Percentiles rank a stretch among this genome's conserved stretches.
Evolutionary conservation across 2,888 invertebrate species (phyloP).

Genomic region (Cheilosia vernalis): DNA sequence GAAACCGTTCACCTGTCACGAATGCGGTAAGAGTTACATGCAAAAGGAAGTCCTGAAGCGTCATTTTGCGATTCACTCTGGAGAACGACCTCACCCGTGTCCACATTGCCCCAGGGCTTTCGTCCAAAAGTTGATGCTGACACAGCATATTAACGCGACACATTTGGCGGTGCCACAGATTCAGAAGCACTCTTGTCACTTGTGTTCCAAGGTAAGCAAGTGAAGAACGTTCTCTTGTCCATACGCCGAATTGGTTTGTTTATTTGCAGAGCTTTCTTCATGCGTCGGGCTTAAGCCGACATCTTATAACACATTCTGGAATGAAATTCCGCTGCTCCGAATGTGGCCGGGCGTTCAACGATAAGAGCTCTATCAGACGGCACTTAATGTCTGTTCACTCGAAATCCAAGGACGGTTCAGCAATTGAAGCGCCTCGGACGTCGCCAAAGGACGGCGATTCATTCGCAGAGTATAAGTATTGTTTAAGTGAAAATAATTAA

Average conservation of each 20-base stretch:
- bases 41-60: conserved; percentile 89
- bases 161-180: conserved; percentile 86
- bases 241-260: background rate
- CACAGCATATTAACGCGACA: conserved; percentile 85
- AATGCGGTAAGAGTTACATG: conserved; percentile 87
- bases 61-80: conserved; percentile 86
- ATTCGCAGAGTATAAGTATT: conserved; percentile 6
- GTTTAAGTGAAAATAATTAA: conserved; percentile 3
- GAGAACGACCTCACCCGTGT: conserved; percentile 88
- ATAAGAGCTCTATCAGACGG: conserved; percentile 88
- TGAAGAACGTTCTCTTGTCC: background rate
- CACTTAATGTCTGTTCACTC: conserved; percentile 84
- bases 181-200: conserved; percentile 87
- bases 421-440: background rate
- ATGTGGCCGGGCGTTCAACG: conserved; percentile 88
- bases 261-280: conserved; percentile 81
- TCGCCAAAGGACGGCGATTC: background rate
- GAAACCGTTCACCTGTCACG: conserved; percentile 84
- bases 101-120: conserved; percentile 87
- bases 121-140: conserved; percentile 88
- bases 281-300: conserved; percentile 88
- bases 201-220: conserved; percentile 85
- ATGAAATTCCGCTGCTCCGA: conserved; percentile 86
- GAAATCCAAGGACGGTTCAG: conserved; percentile 22
- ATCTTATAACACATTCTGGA: conserved; percentile 87